Percentiles rank a stretch among this genome's conserved stretches.
These are phyloP conservation scores for Nymphalis c-album DNA, from an alignment of 2,888 invertebrate genomes.

Conservation along the genomic window DNA sequence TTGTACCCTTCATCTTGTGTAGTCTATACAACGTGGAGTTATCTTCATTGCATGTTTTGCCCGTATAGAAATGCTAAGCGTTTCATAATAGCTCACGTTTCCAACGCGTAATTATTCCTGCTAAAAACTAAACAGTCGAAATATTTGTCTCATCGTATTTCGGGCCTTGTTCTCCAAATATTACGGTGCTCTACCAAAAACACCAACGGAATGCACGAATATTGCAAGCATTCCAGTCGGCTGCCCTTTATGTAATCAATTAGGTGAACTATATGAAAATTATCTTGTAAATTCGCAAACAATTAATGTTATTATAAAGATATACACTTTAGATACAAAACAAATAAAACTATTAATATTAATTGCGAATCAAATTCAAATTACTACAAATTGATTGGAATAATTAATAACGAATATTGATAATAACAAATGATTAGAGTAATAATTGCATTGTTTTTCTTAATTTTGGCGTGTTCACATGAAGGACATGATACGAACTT, in stretches of 20 bases:
- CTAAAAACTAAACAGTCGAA: constrained; percentile 53
- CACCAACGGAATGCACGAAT: constrained; percentile 42
- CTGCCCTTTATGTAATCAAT: constrained; percentile 18
- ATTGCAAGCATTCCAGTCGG: constrained; percentile 37
- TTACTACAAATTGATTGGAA: too few species aligned
- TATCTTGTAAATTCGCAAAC: constrained; percentile 6
- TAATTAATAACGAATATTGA: too few species aligned
- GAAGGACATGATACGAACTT: background rate
- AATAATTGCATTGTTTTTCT: background rate
- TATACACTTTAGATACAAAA: too few species aligned
- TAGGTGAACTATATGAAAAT: constrained; percentile 8
- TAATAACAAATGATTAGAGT: background rate
- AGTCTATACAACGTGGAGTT: constrained; percentile 37
- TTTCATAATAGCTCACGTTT: constrained; percentile 58
- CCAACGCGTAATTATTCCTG: constrained; percentile 56
- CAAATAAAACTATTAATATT: too few species aligned
- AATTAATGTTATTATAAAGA: background rate
- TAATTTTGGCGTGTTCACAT: background rate
- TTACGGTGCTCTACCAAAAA: constrained; percentile 44
- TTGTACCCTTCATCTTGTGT: constrained; percentile 5
- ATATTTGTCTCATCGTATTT: constrained; percentile 59
- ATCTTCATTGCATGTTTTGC: constrained; percentile 49
- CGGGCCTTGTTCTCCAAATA: constrained; percentile 49
- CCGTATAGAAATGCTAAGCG: constrained; percentile 55
- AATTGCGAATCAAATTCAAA: too few species aligned